Base-by-base conservation (phyloP, 2,113 vertebrate species). In the Dolichallabes microphthalmus region DNA sequence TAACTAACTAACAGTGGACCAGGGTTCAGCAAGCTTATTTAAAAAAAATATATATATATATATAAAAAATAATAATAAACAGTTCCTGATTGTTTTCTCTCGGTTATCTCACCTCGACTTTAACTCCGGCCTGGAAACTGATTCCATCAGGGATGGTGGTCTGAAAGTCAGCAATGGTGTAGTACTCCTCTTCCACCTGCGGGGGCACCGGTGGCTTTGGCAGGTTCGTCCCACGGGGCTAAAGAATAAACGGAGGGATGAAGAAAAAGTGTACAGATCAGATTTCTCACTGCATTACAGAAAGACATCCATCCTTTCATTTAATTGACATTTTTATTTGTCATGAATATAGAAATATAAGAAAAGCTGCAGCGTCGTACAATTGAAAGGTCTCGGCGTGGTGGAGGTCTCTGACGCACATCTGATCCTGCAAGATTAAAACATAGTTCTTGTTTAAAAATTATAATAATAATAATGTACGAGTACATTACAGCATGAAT, bases 101-200 rank as follows among this genome's bases (percentile, higher is more conserved):
- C 6, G 45, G 7, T 45, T 15, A 4, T 79, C 95, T 92, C 86
- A 99, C 98, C 96, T 99, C 98, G 1, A 99, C 97, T 94, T 99
- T 99, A 85, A 98, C 88, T 83, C 98, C 98, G 0, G 98, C 98
- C 90, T 97, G 97, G 93, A 99, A 99, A 91, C 98, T 99, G 90
- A 99, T 99, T 15, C 98, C 98, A 0, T 99, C 98, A 0, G 97
- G 97, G 85, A 99, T 99, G 85, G 95, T 99, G 39, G 98, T 99
- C 93, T 99, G 98, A 94, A 99, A 99, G 86, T 99, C 97, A 4
- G 98, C 97, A 0, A 99, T 99, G 87, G 98, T 99, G 89, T 99
- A 99, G 90, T 96, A 99, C 79, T 99, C 98, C 86, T 99, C 98
- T 88, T 99, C 98, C 61, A 99, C 98, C 86, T 97, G 96, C 7